A percentile compares a stretch with the other conserved stretches of the same genome.
Evolutionary conservation across 2,113 vertebrate species (phyloP).

Genomic region (Excalfactoria chinensis): DNA sequence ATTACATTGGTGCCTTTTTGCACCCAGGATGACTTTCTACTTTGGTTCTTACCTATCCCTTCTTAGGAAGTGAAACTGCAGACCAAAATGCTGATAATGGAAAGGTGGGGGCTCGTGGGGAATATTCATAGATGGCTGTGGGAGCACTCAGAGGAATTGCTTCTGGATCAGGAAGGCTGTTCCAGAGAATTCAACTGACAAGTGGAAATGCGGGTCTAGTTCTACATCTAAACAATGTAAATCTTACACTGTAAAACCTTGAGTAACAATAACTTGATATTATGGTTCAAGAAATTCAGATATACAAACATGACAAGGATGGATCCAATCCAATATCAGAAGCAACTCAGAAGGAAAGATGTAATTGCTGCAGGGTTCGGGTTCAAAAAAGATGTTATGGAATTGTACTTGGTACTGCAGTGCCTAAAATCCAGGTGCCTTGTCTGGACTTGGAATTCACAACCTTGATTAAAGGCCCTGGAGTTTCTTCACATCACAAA

Average conservation of each 20-base stretch:
- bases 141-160: background rate
- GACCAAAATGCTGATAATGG: background rate
- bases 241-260: background rate
- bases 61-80: background rate
- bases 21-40: background rate
- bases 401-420: accelerated
- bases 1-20: background rate
- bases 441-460: background rate
- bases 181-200: background rate
- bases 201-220: background rate
- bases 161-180: accelerated
- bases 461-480: background rate
- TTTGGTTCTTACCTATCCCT: background rate
- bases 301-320: background rate
- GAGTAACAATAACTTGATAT: background rate
- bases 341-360: background rate
- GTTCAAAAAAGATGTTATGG: background rate
- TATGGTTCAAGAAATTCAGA: background rate
- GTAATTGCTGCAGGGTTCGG: accelerated
- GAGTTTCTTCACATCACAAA: background rate
- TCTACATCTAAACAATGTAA: background rate
- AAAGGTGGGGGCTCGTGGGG: background rate
- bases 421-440: background rate
- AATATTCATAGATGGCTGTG: background rate
- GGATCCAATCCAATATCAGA: background rate